Percentiles rank a stretch among this genome's conserved stretches.
Evolutionary conservation across 2,113 vertebrate species (phyloP).

Genomic region (Halichoerus grypus): DNA sequence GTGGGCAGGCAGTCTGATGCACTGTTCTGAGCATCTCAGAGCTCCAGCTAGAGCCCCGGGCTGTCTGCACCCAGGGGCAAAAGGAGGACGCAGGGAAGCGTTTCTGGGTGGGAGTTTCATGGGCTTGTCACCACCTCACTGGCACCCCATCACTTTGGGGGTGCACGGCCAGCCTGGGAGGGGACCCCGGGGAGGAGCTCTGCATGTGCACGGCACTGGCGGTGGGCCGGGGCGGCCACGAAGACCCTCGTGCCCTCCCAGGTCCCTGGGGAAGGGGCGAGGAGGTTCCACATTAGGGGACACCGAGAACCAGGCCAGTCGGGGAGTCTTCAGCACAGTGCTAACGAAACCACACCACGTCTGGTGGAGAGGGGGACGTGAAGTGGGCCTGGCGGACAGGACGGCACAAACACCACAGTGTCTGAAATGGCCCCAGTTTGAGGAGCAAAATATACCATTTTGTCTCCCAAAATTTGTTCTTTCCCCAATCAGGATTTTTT

Average conservation of each 20-base stretch:
- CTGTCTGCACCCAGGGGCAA: too few relatives aligned
- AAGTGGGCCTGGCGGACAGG: neutral
- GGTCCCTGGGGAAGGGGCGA: neutral
- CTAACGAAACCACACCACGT: neutral
- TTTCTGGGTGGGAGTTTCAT: neutral
- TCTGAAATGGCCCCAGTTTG: neutral
- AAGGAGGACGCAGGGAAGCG: neutral
- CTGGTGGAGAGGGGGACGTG: neutral
- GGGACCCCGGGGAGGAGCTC: neutral
- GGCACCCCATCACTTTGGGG: neutral
- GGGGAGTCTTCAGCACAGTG: fast-evolving
- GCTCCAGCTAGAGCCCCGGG: neutral
- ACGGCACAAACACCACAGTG: neutral
- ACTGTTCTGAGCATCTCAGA: neutral
- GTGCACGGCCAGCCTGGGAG: neutral
- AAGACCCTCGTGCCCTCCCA: neutral
- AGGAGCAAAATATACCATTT: fast-evolving
- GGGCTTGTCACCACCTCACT: neutral
- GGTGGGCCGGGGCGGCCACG: neutral
- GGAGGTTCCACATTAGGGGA: neutral
- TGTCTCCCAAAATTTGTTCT: neutral
- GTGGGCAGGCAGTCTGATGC: fast-evolving
- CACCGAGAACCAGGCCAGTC: neutral
- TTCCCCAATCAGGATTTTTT: neutral
- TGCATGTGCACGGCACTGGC: fast-evolving